These are phyloP conservation scores for Pygmarrhopalites habei DNA, from an alignment of 1,140 invertebrate genomes.

Conservation along the genomic window DNA sequence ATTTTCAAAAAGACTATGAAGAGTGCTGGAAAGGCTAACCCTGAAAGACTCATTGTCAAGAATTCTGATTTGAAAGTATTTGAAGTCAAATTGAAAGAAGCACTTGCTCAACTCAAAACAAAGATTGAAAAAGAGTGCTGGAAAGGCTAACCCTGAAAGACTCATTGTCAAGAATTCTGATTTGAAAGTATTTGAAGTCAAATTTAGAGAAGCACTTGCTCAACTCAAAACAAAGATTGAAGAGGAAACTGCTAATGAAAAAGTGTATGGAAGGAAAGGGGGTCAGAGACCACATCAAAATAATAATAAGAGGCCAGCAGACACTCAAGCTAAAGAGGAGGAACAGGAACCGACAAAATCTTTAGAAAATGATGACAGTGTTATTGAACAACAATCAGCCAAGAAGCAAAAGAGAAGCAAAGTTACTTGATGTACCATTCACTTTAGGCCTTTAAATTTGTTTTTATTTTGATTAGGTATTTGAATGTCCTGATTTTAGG, in stretches of 20 bases:
- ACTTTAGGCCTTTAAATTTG: too few species aligned
- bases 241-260: neutral
- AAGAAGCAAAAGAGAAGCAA: too few species aligned
- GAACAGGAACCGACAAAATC: too few species aligned
- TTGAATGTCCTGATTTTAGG: too few species aligned
- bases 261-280: too few species aligned
- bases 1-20: slow-evolving; percentile 36
- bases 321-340: too few species aligned
- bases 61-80: slow-evolving; percentile 32
- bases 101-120: slow-evolving; percentile 13
- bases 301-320: too few species aligned
- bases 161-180: slow-evolving; percentile 35
- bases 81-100: slow-evolving; percentile 28
- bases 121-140: slow-evolving; percentile 22
- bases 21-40: slow-evolving; percentile 32
- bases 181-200: slow-evolving; percentile 19
- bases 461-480: too few species aligned
- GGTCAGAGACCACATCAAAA: too few species aligned
- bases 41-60: slow-evolving; percentile 23
- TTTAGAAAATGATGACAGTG: too few species aligned
- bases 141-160: slow-evolving; percentile 24
- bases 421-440: too few species aligned
- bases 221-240: slow-evolving; percentile 4
- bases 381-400: too few species aligned
- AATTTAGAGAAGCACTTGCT: slow-evolving; percentile 29